These are phyloP conservation scores for Kobus ellipsiprymnus DNA, from an alignment of 2,113 vertebrate genomes.

Conservation along the genomic window DNA sequence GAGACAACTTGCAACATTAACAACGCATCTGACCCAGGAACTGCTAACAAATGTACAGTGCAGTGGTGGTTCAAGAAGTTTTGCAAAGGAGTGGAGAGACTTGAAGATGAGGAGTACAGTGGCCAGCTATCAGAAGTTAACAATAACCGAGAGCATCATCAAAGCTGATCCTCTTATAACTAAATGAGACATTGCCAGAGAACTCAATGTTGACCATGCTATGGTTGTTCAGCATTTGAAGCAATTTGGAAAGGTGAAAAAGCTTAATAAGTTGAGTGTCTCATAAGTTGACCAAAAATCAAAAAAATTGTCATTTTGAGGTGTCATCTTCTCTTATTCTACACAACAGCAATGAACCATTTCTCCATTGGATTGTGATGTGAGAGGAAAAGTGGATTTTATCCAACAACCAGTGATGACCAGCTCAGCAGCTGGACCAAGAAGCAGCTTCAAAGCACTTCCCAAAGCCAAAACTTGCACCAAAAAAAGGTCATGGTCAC, in stretches of 20 bases:
- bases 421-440: neutral
- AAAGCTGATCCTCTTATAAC: neutral
- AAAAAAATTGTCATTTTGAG: neutral
- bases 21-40: neutral
- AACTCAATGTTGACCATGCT: neutral
- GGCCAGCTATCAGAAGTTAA: neutral
- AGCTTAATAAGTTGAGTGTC: neutral
- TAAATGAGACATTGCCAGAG: neutral
- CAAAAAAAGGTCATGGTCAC: neutral
- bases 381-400: neutral
- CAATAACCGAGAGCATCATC: neutral
- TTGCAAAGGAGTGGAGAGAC: neutral
- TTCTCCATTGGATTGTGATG: neutral
- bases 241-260: neutral
- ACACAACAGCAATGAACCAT: neutral
- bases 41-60: neutral
- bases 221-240: neutral
- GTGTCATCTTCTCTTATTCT: neutral
- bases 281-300: neutral
- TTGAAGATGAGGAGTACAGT: neutral
- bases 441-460: neutral
- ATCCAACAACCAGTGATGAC: neutral
- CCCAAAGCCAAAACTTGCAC: neutral
- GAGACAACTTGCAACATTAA: neutral
- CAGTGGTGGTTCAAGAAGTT: neutral